These are phyloP conservation scores for Copidosoma floridanum DNA, from an alignment of 1,140 invertebrate species.

Conservation along the genomic window DNA sequence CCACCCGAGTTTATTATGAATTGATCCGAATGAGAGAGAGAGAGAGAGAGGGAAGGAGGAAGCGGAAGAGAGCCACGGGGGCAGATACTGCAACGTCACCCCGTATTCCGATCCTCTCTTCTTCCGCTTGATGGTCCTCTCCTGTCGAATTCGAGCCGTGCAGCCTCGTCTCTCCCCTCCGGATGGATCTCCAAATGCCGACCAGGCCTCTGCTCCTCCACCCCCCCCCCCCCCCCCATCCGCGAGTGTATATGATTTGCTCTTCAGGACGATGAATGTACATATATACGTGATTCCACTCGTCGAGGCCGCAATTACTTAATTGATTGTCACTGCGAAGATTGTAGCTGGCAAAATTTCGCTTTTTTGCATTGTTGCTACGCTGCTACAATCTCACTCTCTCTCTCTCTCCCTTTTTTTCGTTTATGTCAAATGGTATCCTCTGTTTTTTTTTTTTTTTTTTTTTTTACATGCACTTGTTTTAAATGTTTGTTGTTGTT, in stretches of 20 bases:
- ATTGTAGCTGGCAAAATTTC: too few species aligned
- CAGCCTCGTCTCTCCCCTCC: slow-evolving; percentile 15
- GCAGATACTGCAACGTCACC: slow-evolving; percentile 51
- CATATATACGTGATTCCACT: too few species aligned
- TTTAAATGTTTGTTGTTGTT: too few species aligned
- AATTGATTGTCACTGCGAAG: slow-evolving; percentile 16
- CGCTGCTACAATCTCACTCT: too few species aligned
- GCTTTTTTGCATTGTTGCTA: too few species aligned
- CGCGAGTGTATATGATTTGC: slow-evolving; percentile 25
- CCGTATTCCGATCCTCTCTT: slow-evolving; percentile 22
- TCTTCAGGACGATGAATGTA: slow-evolving; percentile 19
- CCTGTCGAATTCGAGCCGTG: background rate
- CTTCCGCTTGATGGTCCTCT: background rate
- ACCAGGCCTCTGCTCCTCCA: slow-evolving; percentile 22
- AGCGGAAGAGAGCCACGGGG: slow-evolving; percentile 45
- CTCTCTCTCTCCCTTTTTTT: too few species aligned
- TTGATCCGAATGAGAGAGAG: slow-evolving; percentile 47
- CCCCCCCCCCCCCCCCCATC: background rate
- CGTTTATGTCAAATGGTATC: too few species aligned
- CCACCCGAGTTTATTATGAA: slow-evolving; percentile 50
- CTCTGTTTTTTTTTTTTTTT: too few species aligned
- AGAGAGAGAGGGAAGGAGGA: slow-evolving; percentile 34
- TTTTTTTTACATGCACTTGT: too few species aligned
- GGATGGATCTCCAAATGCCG: slow-evolving; percentile 37
- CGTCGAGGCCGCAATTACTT: slow-evolving; percentile 15